Base-by-base conservation (phyloP, 2,797 vertebrate species). In the Scarus forsteni region DNA sequence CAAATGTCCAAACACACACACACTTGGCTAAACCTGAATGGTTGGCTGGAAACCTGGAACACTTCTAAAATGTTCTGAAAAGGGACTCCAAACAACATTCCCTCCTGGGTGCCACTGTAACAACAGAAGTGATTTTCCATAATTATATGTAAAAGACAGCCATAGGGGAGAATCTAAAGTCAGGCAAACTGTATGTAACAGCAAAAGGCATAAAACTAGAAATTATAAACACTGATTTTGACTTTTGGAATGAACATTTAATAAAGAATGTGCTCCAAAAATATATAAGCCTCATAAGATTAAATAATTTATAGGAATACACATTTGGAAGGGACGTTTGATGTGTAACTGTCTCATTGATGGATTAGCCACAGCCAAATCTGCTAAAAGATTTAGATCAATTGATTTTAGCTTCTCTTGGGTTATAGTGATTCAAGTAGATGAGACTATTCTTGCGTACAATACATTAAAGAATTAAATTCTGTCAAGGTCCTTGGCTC, bases 21-120 rank as follows among this genome's bases (percentile, higher is more conserved):
- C 59, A 59, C 65, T 68, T 70, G 81, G 77, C 77, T 60, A 58
- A 80, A 84, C 57, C 68, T 62, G 56, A 56, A 56, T 8, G 48
- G 70, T 19, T 79, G 70, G 66, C 76, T 83, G 83, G 62, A 79
- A 76, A 82, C 65, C 66, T 72, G 73, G 75, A 87, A 63, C 79
- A 79, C 60, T 66, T 81, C 57, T 14, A 67, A 43, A 75, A 79
- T 67, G 74, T 83, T 81, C 68, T 60, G 13, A 54, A 62, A 39
- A 53, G 61, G 27, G 73, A 57, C 51, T 48, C 56, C 45, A 52
- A 63, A 70, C 65, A 79, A 59, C 34, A 15, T 54, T 73, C 36
- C 56, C 69, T 57, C 49, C 51, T 51, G 66, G 74, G 42, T 61
- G 60, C 58, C n/a, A 15, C 60, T 59, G 44, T 49, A 55, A 57